A percentile compares a stretch with the other conserved stretches of the same genome.
These are phyloP conservation scores for Hypanus sabinus DNA, from an alignment of 2,113 vertebrate species.

Conservation along the genomic window DNA sequence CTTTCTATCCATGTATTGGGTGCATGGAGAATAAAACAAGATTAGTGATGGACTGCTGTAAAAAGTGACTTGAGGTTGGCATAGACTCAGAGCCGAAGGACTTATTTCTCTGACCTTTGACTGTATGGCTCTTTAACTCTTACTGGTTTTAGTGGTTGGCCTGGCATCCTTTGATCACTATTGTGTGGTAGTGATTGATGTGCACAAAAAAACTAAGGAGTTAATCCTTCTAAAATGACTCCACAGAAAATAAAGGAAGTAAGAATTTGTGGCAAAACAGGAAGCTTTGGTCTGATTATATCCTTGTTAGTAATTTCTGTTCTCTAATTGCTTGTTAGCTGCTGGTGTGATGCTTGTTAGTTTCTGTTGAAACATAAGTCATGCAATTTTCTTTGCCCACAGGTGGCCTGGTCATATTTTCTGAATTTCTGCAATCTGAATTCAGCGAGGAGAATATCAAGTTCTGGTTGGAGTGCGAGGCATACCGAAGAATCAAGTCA, in stretches of 20 bases:
- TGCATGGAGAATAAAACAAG: too few relatives aligned
- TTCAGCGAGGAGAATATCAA: conserved; percentile 86
- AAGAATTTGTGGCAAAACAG: not conserved
- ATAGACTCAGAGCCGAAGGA: too few relatives aligned
- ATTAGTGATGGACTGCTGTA: too few relatives aligned
- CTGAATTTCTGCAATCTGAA: conserved; percentile 75
- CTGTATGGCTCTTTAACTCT: not conserved
- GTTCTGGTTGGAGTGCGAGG: conserved; percentile 82
- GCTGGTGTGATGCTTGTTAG: not conserved
- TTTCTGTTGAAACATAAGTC: not conserved
- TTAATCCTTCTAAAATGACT: not conserved
- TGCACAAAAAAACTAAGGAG: not conserved
- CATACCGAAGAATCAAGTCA: conserved; percentile 70
- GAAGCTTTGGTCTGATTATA: not conserved
- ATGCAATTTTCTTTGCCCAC: conserved; percentile 33
- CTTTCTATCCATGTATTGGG: too few relatives aligned
- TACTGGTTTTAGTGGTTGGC: not conserved
- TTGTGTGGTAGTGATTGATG: not conserved
- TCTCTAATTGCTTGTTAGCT: not conserved
- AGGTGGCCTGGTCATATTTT: conserved; percentile 74
- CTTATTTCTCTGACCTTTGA: too few relatives aligned
- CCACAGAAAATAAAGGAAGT: not conserved
- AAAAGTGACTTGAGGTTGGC: too few relatives aligned
- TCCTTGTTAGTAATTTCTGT: not conserved
- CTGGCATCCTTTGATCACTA: not conserved